Conservation (phyloP, 1,140 invertebrate species). For the Olivierus martensii region DNA sequence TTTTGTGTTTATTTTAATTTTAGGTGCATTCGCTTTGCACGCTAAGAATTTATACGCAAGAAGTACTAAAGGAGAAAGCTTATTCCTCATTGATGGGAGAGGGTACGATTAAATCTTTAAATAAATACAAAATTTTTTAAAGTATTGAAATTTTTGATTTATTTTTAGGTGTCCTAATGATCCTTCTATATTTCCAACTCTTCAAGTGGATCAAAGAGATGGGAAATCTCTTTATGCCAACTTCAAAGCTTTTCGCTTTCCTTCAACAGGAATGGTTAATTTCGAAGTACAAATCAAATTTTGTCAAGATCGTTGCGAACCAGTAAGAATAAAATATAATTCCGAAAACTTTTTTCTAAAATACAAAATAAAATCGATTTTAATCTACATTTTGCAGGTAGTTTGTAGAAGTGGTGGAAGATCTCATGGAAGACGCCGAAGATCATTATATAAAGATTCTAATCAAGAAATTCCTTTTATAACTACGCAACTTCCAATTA, state of each 20-base stretch:
- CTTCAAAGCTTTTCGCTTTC: constrained; percentile 40
- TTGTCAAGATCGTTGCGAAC: constrained; percentile 36
- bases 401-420: too few relatives aligned
- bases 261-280: constrained; percentile 37
- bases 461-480: background rate
- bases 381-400: background rate
- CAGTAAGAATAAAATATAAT: constrained; percentile 24
- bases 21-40: constrained; percentile 36
- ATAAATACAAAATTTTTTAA: too few relatives aligned
- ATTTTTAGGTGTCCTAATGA: constrained; percentile 34
- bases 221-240: constrained; percentile 30
- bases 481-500: background rate
- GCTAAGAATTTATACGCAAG: constrained; percentile 37
- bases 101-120: constrained; percentile 23
- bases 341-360: background rate
- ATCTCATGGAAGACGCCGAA: background rate
- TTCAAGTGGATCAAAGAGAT: constrained; percentile 30
- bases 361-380: background rate
- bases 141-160: background rate
- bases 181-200: constrained; percentile 34
- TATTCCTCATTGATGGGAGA: constrained; percentile 36
- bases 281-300: constrained; percentile 40
- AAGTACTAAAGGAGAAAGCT: constrained; percentile 36
- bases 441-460: background rate
- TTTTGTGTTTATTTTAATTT: background rate